Evolutionary conservation across 1,140 invertebrate genomes (phyloP).

Genomic region (Drosophila ohnishii): DNA sequence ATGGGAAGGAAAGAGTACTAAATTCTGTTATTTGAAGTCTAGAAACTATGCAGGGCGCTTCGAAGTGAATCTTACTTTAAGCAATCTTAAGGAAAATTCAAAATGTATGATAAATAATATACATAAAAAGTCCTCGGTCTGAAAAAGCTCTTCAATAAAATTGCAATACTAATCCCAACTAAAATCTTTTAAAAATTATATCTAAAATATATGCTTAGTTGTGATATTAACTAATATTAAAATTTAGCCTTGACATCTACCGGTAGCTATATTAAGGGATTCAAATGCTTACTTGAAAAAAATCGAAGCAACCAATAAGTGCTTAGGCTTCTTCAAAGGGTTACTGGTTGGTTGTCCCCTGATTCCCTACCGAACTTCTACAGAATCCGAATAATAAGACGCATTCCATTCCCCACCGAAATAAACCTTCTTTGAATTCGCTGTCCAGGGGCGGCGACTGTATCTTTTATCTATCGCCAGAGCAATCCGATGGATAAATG

Average conservation of each 20-base stretch:
- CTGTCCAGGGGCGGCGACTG: slow-evolving; percentile 37
- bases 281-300: background rate
- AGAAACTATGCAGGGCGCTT: background rate
- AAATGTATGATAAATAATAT: no score
- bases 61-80: no score
- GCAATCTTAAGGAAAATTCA: no score
- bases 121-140: no score
- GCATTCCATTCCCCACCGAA: slow-evolving; percentile 6
- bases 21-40: no score
- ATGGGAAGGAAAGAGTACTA: background rate
- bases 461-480: slow-evolving; percentile 47
- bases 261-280: slow-evolving; percentile 1
- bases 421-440: slow-evolving; percentile 21
- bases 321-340: slow-evolving; percentile 15
- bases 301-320: background rate
- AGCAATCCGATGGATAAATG: slow-evolving; percentile 72
- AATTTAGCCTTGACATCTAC: no score
- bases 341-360: background rate
- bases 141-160: no score
- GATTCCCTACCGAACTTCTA: background rate
- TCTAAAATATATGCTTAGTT: no score
- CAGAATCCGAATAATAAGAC: slow-evolving; percentile 15
- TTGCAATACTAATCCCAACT: no score
- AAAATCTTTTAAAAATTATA: no score
- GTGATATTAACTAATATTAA: no score